A percentile compares a stretch with the other conserved stretches of the same genome.
phyloP scores from a whole-genome alignment of 2,113 vertebrate genomes.

The Gnathonemus echidnorhynchus region DNA sequence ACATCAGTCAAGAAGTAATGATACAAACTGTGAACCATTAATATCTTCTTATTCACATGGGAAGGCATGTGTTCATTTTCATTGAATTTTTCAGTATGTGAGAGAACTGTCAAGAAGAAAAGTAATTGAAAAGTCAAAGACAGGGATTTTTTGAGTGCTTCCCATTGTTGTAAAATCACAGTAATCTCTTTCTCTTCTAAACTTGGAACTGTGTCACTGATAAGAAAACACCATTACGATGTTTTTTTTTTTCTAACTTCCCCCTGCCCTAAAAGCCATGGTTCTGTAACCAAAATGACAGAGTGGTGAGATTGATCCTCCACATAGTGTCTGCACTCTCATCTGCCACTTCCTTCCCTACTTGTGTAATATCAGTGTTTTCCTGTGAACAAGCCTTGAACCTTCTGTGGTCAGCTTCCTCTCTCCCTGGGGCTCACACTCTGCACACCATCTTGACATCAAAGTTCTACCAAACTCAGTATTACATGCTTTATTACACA shows the following conservation, averaged over 20 bases:
- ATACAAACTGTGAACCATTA: neutral
- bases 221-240: neutral
- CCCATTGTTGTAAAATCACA: neutral
- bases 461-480: neutral
- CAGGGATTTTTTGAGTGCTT: neutral
- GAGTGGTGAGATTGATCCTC: neutral
- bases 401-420: neutral
- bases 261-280: neutral
- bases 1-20: neutral
- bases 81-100: neutral
- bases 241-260: neutral
- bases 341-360: neutral
- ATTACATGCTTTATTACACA: neutral
- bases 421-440: neutral
- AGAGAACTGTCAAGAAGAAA: neutral
- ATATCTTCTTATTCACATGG: neutral
- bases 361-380: neutral
- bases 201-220: neutral
- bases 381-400: neutral
- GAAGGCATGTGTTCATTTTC: neutral
- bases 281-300: neutral
- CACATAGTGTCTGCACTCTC: neutral
- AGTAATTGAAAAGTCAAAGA: neutral
- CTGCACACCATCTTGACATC: neutral
- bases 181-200: neutral